Evolutionary conservation across 2,797 vertebrate genomes (phyloP), one percentile per base, ranked within the genome.

Genomic region (Propithecus perrieri): DNA sequence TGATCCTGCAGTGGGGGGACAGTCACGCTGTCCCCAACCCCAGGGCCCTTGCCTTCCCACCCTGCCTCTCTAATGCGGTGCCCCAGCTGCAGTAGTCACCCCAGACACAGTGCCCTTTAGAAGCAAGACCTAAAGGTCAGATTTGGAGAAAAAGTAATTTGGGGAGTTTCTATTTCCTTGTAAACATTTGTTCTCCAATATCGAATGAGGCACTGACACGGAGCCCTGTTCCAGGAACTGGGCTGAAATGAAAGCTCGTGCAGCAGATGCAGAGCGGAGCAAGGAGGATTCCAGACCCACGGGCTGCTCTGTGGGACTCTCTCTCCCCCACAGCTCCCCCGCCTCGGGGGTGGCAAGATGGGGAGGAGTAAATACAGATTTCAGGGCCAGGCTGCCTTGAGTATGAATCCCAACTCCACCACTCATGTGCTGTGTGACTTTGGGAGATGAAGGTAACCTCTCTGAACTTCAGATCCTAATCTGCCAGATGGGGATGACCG

Each of bases 161-260:
- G 69, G 76, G 38, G 30, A 69, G 86, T 89, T 95, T 95, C 33
- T 41, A 18, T 89, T 94, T 96, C 84, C 80, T 74, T 18, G n/a
- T 89, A 85, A 76, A 53, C 79, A 81, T 86, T 89, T 65, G 43
- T 43, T 57, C 12, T 5, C 26, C 14, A 28, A 67, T n/a, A 13
- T 26, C 5, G 35, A 50, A 35, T 5, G 38, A 79, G 75, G 26
- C 24, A 0, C 38, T 20, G 55, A 76, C 12, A 7, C 33, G 53
- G 89, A 67, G 75, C 53, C 35, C 2, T 30, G 35, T 95, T 97
- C 79, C 55, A 28, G 86, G 95, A 93, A 92, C 20, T 33, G 30
- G 92, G 18, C n/a, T 18, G 46, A 43, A 35, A 17, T 13, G 75
- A 53, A 67, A 41, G 67, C 18, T n/a, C 61, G 67, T 2, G 33